Evolutionary conservation across 2,888 invertebrate species (phyloP).

Genomic region (Acanthococcus lagerstroemiae): DNA sequence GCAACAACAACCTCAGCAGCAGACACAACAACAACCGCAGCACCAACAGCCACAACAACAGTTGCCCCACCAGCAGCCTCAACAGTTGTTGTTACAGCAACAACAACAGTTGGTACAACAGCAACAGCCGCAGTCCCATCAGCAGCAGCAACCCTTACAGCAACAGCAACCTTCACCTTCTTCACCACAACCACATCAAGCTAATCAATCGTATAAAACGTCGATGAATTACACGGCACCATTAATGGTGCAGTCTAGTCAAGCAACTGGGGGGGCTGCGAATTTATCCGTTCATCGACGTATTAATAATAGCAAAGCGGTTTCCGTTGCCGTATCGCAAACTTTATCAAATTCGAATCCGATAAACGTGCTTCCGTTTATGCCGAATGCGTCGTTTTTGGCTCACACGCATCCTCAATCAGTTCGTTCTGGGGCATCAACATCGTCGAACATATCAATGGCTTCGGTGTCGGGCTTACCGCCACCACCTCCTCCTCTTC

Average conservation of each 20-base stretch:
- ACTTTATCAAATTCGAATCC: conserved; percentile 41
- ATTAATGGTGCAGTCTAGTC: not conserved
- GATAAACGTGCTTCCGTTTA: conserved; percentile 12
- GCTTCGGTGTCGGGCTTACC: not conserved
- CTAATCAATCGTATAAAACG: too few relatives aligned
- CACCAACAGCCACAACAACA: not conserved
- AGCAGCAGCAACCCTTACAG: not conserved
- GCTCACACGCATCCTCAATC: not conserved
- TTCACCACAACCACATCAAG: not conserved
- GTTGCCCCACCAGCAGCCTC: not conserved
- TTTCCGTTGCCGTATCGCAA: conserved; percentile 18
- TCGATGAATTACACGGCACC: not conserved
- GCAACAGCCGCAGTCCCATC: not conserved
- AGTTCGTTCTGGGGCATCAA: not conserved
- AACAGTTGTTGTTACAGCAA: not conserved
- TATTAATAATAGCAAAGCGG: too few relatives aligned
- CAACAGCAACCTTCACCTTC: not conserved
- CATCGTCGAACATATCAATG: not conserved
- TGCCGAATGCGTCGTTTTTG: not conserved
- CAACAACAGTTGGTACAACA: too few relatives aligned
- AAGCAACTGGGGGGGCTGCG: too few relatives aligned
- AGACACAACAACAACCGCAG: not conserved
- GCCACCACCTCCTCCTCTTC: not conserved
- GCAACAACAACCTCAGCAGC: not conserved
- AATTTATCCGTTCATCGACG: not conserved